A percentile compares a stretch with the other conserved stretches of the same genome.
Conservation (phyloP, 2,888 invertebrate species). For the Scaptomyza tumidula region DNA sequence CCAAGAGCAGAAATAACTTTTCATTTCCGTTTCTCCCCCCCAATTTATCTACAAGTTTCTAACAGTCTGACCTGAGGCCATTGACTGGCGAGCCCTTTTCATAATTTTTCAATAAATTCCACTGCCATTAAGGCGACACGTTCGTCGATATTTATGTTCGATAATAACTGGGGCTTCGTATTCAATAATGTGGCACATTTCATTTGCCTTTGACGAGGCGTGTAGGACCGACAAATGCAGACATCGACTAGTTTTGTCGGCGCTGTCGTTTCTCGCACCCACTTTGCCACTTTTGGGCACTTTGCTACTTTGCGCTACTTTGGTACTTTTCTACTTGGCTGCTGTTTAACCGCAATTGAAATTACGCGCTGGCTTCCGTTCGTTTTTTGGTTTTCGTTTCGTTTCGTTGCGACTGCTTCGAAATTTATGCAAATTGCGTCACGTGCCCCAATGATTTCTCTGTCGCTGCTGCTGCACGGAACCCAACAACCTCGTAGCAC, state of each 20-base stretch:
- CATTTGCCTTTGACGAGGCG: slow-evolving; percentile 49
- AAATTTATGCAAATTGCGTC: slow-evolving; percentile 84
- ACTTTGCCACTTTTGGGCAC: slow-evolving; percentile 43
- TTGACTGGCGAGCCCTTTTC: slow-evolving; percentile 40
- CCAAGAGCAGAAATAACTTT: slow-evolving; percentile 44
- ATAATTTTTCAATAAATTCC: slow-evolving; percentile 76
- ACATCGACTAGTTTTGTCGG: not conserved
- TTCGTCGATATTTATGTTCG: slow-evolving; percentile 48
- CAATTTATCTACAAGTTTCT: not conserved
- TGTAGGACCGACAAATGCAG: slow-evolving; percentile 20
- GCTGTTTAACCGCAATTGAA: slow-evolving; percentile 80
- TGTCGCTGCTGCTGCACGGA: slow-evolving; percentile 53
- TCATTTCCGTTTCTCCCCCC: not conserved
- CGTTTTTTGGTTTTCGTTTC: slow-evolving; percentile 2
- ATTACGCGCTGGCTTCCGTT: slow-evolving; percentile 75
- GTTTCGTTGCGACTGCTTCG: slow-evolving; percentile 50
- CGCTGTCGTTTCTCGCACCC: slow-evolving; percentile 15
- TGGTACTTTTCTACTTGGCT: slow-evolving; percentile 77
- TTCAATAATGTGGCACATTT: slow-evolving; percentile 71
- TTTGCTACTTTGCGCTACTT: slow-evolving; percentile 34
- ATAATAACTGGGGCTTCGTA: slow-evolving; percentile 63
- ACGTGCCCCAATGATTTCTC: slow-evolving; percentile 81
- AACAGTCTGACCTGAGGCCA: slow-evolving; percentile 34
- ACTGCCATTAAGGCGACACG: slow-evolving; percentile 48
- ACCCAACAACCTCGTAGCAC: slow-evolving; percentile 31